Evolutionary conservation across 2,797 vertebrate genomes (phyloP).

Genomic region (Phylloscopus collybita): DNA sequence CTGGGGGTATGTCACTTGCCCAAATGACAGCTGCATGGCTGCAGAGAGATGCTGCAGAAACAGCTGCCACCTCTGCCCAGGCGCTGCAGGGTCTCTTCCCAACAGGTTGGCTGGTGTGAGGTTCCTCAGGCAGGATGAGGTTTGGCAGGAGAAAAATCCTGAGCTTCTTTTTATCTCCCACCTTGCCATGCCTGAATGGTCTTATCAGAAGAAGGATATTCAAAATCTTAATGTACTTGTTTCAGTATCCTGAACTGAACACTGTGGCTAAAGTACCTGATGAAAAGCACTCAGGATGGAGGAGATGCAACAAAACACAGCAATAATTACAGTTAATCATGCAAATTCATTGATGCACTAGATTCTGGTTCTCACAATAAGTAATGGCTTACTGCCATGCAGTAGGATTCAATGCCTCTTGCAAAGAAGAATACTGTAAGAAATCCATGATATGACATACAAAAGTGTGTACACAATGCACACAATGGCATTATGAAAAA

Average conservation of each 20-base stretch:
- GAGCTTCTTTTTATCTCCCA: neutral
- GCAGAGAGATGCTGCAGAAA: neutral
- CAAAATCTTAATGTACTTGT: neutral
- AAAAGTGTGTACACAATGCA: too few relatives aligned
- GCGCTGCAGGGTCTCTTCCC: fast-evolving
- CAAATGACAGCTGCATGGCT: neutral
- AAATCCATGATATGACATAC: neutral
- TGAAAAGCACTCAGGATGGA: neutral
- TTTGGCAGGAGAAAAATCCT: neutral
- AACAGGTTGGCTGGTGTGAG: fast-evolving
- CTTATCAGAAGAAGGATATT: neutral
- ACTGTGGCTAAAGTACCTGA: neutral
- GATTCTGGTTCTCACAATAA: neutral
- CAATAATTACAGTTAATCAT: neutral
- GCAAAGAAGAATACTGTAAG: neutral
- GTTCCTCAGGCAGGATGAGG: neutral
- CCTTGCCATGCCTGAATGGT: neutral
- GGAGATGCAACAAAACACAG: neutral
- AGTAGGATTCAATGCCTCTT: neutral
- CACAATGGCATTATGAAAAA: neutral
- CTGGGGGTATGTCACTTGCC: fast-evolving
- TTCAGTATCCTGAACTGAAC: neutral
- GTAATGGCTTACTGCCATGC: neutral
- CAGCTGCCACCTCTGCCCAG: neutral
- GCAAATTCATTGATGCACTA: neutral